Conservation (phyloP, 1,140 invertebrate genomes). For the Saxidomus purpurata region DNA sequence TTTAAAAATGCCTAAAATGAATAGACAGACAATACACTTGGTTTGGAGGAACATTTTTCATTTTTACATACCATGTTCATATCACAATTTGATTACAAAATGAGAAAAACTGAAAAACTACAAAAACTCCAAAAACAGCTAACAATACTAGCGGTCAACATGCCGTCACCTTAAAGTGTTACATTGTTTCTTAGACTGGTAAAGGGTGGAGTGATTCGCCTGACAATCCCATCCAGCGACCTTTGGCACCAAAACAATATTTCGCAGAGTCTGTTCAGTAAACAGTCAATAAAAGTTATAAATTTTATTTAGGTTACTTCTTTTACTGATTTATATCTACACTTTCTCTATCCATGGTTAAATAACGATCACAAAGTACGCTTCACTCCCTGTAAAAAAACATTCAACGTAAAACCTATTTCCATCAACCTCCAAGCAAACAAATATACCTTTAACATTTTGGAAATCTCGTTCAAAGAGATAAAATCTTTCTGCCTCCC, state of each 20-base stretch:
- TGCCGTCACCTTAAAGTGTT: neutral
- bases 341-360: no score
- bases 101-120: neutral
- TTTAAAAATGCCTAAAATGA: neutral
- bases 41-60: neutral
- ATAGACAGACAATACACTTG: neutral
- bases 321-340: no score
- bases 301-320: neutral
- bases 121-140: neutral
- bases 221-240: conserved; percentile 66
- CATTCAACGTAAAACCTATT: neutral
- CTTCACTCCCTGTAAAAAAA: neutral
- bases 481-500: conserved; percentile 56
- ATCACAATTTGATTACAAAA: neutral
- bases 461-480: conserved; percentile 58
- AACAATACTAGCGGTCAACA: neutral
- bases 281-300: neutral
- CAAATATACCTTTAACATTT: conserved; percentile 57
- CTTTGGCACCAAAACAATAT: conserved; percentile 68
- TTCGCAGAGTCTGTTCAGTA: conserved; percentile 64
- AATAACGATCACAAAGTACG: no score
- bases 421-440: neutral
- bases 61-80: neutral
- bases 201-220: conserved; percentile 63
- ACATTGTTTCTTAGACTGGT: neutral